Evolutionary conservation across 2,797 vertebrate species (phyloP), one percentile per base, ranked within the genome.

Genomic region (Uromys caudimaculatus): DNA sequence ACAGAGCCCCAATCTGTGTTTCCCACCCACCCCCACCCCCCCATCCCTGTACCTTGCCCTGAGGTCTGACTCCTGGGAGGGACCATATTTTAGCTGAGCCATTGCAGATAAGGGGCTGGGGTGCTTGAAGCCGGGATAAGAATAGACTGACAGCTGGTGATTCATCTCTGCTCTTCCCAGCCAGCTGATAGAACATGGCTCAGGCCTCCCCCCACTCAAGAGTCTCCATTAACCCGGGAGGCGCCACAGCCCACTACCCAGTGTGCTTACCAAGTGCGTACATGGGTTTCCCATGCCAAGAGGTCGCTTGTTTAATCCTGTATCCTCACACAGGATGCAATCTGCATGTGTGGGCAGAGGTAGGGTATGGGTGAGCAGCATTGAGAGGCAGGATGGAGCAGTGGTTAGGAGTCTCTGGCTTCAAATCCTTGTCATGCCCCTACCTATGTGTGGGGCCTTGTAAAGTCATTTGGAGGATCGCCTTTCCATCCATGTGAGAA

Each of bases 61-160:
- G 32, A 67, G 83, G 6, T 60, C 54, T 35, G 50, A 67, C 67
- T 24, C 58, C 0, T 16, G 47, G 90, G 56, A 44, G n/a, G 85
- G 44, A 52, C 71, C 86, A 77, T 90, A 77, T 89, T 94, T 95
- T 81, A 6, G 13, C 76, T 12, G 16, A 75, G 58, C 24, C 50
- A 23, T 17, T 19, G 35, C 0, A 91, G 96, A 93, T 95, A 96
- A 97, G 89, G 79, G 52, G 35, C n/a, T 4, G 77, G 77, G 91
- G 88, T 21, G 75, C 94, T 50, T n/a, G 86, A 62, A 77, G 71
- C 86, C 96, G 67, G 96, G 87, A 90, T 67, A 92, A 73, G 73
- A 85, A 93, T 35, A 97, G 89, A 84, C 32, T 54, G 95, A 93
- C 81, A 93, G 79, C 56, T 8, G 50, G 23, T 56, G 93, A 91